Evolutionary conservation across 2,888 invertebrate species (phyloP).

Genomic region (Diloba caeruleocephala): DNA sequence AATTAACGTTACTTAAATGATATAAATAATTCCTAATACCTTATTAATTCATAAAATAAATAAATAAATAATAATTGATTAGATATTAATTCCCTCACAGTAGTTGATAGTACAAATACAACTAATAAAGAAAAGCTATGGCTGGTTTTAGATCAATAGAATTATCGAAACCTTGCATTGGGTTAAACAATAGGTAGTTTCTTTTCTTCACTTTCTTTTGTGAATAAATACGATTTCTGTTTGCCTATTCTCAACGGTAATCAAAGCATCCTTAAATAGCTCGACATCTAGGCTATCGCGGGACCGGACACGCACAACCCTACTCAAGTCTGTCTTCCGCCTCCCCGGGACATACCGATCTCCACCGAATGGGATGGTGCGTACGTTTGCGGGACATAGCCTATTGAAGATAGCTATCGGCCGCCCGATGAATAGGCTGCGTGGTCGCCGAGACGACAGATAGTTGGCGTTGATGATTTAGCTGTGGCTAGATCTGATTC

Average conservation of each 20-base stretch:
- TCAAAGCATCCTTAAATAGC: not conserved
- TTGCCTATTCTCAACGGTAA: not conserved
- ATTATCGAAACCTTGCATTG: no score
- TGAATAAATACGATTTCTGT: no score
- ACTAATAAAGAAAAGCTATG: no score
- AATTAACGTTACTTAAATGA: no score
- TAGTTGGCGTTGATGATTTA: conserved; percentile 23
- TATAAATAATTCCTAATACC: no score
- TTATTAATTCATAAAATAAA: no score
- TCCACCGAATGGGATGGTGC: conserved; percentile 71
- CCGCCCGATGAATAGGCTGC: conserved; percentile 65
- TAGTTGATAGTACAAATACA: no score
- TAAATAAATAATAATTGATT: no score
- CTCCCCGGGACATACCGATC: conserved; percentile 71
- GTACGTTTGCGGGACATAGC: conserved; percentile 69
- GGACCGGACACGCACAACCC: conserved; percentile 35
- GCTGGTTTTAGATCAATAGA: no score
- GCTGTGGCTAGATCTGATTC: not conserved
- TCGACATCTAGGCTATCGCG: conserved; percentile 4
- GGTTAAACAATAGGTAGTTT: no score
- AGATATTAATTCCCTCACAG: no score
- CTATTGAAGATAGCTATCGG: conserved; percentile 78
- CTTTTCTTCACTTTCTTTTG: no score
- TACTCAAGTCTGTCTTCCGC: conserved; percentile 47
- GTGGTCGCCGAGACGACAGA: conserved; percentile 47